Conservation (phyloP, 2,797 vertebrate genomes). For the Characodon lateralis region DNA sequence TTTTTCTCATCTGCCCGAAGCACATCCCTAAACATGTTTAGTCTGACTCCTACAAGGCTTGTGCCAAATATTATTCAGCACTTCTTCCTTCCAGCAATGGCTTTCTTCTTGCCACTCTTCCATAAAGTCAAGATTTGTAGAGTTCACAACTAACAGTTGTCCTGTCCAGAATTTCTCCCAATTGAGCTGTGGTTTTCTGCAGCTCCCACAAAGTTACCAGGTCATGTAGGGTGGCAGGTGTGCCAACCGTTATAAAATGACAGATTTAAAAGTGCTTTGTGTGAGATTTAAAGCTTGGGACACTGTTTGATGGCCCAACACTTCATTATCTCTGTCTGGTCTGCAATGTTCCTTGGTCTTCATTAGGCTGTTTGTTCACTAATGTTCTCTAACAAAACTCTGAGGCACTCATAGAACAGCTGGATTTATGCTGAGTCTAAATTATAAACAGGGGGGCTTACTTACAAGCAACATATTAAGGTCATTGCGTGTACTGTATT, state of each 20-base stretch:
- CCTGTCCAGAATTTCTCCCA: background rate
- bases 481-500: background rate
- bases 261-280: background rate
- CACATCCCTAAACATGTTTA: background rate
- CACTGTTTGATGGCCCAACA: background rate
- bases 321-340: background rate
- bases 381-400: no score
- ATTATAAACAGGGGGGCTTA: background rate
- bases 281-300: background rate
- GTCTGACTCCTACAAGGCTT: background rate
- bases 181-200: background rate
- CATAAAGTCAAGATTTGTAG: background rate
- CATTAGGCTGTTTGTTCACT: background rate
- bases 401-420: no score
- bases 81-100: background rate
- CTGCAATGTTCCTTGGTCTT: background rate
- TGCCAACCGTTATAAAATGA: background rate
- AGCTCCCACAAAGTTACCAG: background rate
- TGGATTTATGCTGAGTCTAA: background rate
- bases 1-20: background rate
- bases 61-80: background rate
- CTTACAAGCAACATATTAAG: background rate
- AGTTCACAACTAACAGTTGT: background rate
- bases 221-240: background rate
- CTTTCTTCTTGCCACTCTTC: background rate